Conservation (phyloP, 2,888 invertebrate species). For the Opisthograptis luteolata region DNA sequence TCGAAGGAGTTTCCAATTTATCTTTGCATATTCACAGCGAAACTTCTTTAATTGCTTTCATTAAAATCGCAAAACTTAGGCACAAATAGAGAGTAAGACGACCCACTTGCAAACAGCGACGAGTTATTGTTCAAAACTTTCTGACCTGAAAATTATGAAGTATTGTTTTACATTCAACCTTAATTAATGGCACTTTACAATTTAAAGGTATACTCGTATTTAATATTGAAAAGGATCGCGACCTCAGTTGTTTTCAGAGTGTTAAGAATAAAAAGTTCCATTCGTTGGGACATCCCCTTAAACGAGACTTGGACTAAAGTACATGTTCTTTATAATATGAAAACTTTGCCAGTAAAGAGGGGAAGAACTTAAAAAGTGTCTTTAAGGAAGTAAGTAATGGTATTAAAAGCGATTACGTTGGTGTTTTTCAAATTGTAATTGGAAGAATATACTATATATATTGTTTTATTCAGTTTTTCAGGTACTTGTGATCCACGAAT, state of each 20-base stretch:
- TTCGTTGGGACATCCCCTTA: constrained; percentile 38
- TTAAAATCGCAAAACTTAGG: constrained; percentile 25
- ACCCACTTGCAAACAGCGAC: constrained; percentile 15
- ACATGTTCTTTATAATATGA: constrained; percentile 62
- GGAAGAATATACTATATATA: no score
- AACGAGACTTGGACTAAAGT: constrained; percentile 54
- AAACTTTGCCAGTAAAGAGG: constrained; percentile 62
- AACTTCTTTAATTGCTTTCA: constrained; percentile 15
- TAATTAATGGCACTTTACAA: constrained; percentile 54
- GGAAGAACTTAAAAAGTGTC: constrained; percentile 57
- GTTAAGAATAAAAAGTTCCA: constrained; percentile 42
- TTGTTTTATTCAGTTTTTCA: no score
- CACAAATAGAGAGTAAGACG: constrained; percentile 24
- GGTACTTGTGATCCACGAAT: no score
- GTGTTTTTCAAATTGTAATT: constrained; percentile 36
- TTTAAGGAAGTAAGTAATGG: constrained; percentile 56
- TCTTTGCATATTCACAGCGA: constrained; percentile 4
- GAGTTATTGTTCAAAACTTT: constrained; percentile 30
- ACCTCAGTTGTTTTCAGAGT: constrained; percentile 50
- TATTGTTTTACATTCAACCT: constrained; percentile 48
- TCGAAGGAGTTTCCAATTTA: not conserved
- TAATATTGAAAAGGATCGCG: constrained; percentile 59
- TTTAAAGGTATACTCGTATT: constrained; percentile 48
- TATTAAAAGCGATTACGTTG: constrained; percentile 46
- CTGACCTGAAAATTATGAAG: constrained; percentile 38